phyloP scores from a whole-genome alignment of 2,888 invertebrate species.

The Hemicrepidius hirtus region DNA sequence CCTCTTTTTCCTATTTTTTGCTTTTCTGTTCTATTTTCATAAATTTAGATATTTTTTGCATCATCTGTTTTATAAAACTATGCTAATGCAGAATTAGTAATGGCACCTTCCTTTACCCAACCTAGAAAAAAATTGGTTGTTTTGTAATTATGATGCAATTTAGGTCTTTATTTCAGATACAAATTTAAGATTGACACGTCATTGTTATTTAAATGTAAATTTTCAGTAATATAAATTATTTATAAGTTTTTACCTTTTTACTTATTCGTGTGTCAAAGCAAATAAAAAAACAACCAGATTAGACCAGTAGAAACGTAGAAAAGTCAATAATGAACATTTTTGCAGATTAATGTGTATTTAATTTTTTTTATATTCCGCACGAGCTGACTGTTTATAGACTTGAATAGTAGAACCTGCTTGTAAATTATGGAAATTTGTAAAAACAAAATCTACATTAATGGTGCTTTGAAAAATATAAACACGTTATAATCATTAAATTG shows the following conservation, averaged over 20 bases:
- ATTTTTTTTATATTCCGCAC: background rate
- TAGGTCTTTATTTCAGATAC: background rate
- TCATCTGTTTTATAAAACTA: too few relatives aligned
- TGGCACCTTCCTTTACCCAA: too few relatives aligned
- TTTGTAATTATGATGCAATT: background rate
- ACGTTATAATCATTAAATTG: background rate
- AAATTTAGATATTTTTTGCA: too few relatives aligned
- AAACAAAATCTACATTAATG: background rate
- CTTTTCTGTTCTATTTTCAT: too few relatives aligned
- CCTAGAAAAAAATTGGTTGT: too few relatives aligned
- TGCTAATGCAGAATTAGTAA: too few relatives aligned
- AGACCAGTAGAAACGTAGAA: too few relatives aligned
- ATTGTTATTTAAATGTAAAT: background rate
- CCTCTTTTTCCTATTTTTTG: too few relatives aligned
- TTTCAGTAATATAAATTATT: background rate
- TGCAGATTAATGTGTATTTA: background rate
- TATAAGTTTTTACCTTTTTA: background rate
- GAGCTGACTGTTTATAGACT: background rate
- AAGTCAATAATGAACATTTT: conserved; percentile 5
- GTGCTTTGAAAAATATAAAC: background rate
- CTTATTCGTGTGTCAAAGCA: too few relatives aligned
- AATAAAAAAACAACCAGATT: background rate
- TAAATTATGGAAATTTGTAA: background rate
- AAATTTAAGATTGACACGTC: background rate
- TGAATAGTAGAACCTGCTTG: background rate